Base-by-base conservation (phyloP, 30 jellyfish, hydroid and myxozoan species). In the Turritopsis dohrnii region DNA sequence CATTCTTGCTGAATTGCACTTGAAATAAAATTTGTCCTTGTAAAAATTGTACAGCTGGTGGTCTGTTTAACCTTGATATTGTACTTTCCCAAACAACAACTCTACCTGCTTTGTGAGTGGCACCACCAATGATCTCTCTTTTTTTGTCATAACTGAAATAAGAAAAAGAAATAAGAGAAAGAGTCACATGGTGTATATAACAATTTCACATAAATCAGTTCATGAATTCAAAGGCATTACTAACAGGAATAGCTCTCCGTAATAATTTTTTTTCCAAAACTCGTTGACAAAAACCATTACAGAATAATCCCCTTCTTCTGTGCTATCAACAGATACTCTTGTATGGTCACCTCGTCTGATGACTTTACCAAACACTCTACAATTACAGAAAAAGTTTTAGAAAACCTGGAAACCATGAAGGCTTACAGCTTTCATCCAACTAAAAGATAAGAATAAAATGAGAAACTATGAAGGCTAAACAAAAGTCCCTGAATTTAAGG, bases 181-280 rank as follows among this genome's bases (percentile, higher is more conserved):
- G n/a, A n/a, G n/a, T n/a, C n/a, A n/a, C n/a, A n/a, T n/a, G n/a
- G n/a, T n/a, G n/a, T n/a, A n/a, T n/a, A n/a, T n/a, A n/a, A n/a
- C n/a, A n/a, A n/a, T n/a, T n/a, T n/a, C n/a, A n/a, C n/a, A n/a
- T n/a, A n/a, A n/a, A n/a, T n/a, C n/a, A n/a, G n/a, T n/a, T n/a
- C n/a, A n/a, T n/a, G n/a, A n/a, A n/a, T n/a, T n/a, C n/a, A n/a
- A n/a, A n/a, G n/a, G n/a, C n/a, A n/a, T 4, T 24, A 86, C 97
- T 91, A 31, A 91, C 97, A 91, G 86, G 52, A 86, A 91, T 60
- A 91, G 80, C 87, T 92, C 98, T 81, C 98, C 98, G 81, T 92
- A 92, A 73, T 88, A 75, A 71, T 92, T 92, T 80, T 88, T 92
- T 53, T 89, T 80, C 98, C 98, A 92, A 23, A 29, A 77, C 16